Percentiles rank a stretch among this genome's conserved stretches.
Evolutionary conservation across 2,797 vertebrate species (phyloP).

Genomic region (Bufotes viridis): DNA sequence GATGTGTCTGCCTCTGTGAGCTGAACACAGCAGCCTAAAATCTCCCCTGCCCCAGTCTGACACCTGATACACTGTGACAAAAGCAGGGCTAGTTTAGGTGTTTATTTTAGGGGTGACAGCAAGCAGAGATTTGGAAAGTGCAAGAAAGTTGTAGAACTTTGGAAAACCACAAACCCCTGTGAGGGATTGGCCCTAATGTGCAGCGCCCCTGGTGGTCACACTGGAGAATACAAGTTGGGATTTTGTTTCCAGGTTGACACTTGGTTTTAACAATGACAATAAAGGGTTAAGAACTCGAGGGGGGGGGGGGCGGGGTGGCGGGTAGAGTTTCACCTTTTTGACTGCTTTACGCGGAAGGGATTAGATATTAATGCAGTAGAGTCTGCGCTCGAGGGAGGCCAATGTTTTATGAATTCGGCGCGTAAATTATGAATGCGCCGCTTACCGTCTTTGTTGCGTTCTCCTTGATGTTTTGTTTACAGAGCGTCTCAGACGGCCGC

Average conservation of each 20-base stretch:
- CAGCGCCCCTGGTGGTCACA: not conserved
- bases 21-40: no score
- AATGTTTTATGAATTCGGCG: slow-evolving; percentile 67
- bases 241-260: not conserved
- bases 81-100: no score
- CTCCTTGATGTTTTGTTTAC: slow-evolving; percentile 58
- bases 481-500: slow-evolving; percentile 49
- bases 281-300: slow-evolving; percentile 53
- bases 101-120: not conserved
- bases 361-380: slow-evolving; percentile 51
- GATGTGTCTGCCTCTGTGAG: no score
- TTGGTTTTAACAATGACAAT: not conserved
- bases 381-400: slow-evolving; percentile 60
- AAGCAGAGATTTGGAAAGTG: not conserved
- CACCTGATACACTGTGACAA: no score
- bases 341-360: slow-evolving; percentile 56
- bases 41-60: no score
- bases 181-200: not conserved
- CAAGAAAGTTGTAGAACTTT: not conserved
- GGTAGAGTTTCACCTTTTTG: slow-evolving; percentile 44
- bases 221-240: not conserved
- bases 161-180: not conserved
- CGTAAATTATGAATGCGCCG: slow-evolving; percentile 68
- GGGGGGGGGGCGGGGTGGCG: not conserved
- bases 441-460: slow-evolving; percentile 63